These are phyloP conservation scores for Pollimyrus isidori DNA, from an alignment of 2,113 vertebrate species.

Conservation along the genomic window DNA sequence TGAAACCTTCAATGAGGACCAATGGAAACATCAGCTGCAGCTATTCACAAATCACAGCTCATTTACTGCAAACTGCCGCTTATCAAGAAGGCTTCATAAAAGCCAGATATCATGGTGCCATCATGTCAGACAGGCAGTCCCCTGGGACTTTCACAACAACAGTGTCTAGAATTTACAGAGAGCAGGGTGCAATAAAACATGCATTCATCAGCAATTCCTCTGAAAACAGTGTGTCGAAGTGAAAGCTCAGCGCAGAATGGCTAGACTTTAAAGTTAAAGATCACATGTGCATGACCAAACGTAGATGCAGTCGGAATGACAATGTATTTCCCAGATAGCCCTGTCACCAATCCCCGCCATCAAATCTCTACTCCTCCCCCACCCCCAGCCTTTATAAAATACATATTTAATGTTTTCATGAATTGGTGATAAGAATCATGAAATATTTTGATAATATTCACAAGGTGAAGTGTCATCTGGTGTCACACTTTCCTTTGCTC, in stretches of 20 bases:
- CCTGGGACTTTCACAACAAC: background rate
- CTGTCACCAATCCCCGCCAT: background rate
- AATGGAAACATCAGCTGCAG: slow-evolving; percentile 52
- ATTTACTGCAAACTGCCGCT: slow-evolving; percentile 37
- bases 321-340: background rate
- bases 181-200: background rate
- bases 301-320: background rate
- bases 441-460: background rate
- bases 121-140: background rate
- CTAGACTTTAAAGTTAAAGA: background rate
- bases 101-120: background rate
- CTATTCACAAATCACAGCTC: slow-evolving; percentile 46
- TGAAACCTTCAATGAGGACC: slow-evolving; percentile 56
- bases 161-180: background rate
- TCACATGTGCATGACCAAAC: background rate
- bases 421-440: background rate
- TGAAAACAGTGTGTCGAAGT: background rate
- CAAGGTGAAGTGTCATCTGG: background rate
- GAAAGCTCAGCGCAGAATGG: background rate
- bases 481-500: background rate
- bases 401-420: background rate
- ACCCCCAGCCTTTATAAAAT: background rate
- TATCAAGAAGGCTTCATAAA: background rate
- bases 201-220: background rate
- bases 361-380: background rate